Percentiles rank a stretch among this genome's conserved stretches.
phyloP scores from a whole-genome alignment of 2,888 invertebrate genomes.

The Ametastegia equiseti region DNA sequence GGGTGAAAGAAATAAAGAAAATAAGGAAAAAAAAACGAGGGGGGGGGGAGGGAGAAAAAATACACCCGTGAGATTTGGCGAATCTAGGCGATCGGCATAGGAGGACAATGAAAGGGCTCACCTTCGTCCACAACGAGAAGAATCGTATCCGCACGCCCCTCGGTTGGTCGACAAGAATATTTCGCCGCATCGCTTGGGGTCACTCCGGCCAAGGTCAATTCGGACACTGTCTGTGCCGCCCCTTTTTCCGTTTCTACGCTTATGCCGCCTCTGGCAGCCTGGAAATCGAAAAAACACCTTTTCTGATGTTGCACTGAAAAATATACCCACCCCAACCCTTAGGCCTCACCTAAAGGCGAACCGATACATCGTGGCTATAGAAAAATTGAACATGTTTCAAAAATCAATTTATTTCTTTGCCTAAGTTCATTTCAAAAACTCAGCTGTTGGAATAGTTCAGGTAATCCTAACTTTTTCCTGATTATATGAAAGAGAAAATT shows the following conservation, averaged over 20 bases:
- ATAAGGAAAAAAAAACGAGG: no score
- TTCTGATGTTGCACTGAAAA: neutral
- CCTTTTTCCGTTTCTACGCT: slow-evolving; percentile 82
- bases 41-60: neutral
- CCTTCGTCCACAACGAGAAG: slow-evolving; percentile 82
- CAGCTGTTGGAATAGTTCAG: no score
- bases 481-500: no score
- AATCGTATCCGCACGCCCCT: slow-evolving; percentile 79
- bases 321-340: neutral
- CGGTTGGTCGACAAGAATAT: slow-evolving; percentile 83
- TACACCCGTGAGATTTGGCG: slow-evolving; percentile 17
- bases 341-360: no score
- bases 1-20: no score
- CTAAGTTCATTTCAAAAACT: no score
- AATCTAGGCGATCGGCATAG: slow-evolving; percentile 49
- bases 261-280: slow-evolving; percentile 79
- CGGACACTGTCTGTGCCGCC: slow-evolving; percentile 79
- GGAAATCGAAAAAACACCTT: slow-evolving; percentile 54
- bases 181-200: slow-evolving; percentile 78
- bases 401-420: neutral
- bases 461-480: no score
- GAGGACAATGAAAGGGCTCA: slow-evolving; percentile 66
- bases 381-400: neutral
- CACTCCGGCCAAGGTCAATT: slow-evolving; percentile 80
- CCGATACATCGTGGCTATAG: no score